Percentiles rank a stretch among this genome's conserved stretches.
phyloP scores from a whole-genome alignment of 2,888 invertebrate genomes.

The Icerya purchasi region DNA sequence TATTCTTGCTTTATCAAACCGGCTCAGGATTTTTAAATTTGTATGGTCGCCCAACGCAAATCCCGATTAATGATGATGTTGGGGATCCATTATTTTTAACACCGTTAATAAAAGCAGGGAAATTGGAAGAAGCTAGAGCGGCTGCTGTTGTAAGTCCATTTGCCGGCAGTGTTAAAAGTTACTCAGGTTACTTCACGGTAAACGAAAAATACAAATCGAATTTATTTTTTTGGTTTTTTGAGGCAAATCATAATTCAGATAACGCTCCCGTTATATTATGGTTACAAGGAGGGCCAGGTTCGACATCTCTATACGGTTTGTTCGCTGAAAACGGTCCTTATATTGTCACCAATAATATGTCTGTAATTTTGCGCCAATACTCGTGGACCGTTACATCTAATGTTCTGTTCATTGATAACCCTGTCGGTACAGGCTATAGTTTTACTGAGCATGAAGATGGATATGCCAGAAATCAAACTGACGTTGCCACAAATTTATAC shows the following conservation, averaged over 20 bases:
- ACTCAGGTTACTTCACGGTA: slow-evolving; percentile 40
- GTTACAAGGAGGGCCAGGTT: slow-evolving; percentile 73
- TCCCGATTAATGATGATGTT: not conserved
- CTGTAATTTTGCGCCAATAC: slow-evolving; percentile 38
- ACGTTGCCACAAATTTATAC: slow-evolving; percentile 60
- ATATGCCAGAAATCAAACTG: slow-evolving; percentile 53
- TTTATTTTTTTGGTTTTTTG: slow-evolving; percentile 32
- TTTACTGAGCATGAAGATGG: slow-evolving; percentile 56
- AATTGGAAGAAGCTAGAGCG: slow-evolving; percentile 3
- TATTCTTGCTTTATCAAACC: too few species aligned
- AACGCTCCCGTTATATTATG: slow-evolving; percentile 46
- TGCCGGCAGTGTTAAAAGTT: slow-evolving; percentile 28
- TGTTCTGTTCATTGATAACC: slow-evolving; percentile 77
- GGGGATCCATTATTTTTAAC: slow-evolving; percentile 4
- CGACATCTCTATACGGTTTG: slow-evolving; percentile 53
- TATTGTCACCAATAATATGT: slow-evolving; percentile 30
- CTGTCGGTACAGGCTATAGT: slow-evolving; percentile 80
- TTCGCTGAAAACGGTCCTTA: slow-evolving; percentile 66
- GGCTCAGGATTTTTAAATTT: too few species aligned
- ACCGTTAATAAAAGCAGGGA: slow-evolving; percentile 3
- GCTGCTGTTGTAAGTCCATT: slow-evolving; percentile 1
- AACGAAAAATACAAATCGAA: slow-evolving; percentile 31
- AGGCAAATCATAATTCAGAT: slow-evolving; percentile 27
- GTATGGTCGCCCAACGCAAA: too few species aligned
- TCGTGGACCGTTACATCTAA: slow-evolving; percentile 62